A percentile compares a stretch with the other conserved stretches of the same genome.
These are phyloP conservation scores for Drosophila neonasuta DNA, from an alignment of 2,888 invertebrate genomes.

Conservation along the genomic window DNA sequence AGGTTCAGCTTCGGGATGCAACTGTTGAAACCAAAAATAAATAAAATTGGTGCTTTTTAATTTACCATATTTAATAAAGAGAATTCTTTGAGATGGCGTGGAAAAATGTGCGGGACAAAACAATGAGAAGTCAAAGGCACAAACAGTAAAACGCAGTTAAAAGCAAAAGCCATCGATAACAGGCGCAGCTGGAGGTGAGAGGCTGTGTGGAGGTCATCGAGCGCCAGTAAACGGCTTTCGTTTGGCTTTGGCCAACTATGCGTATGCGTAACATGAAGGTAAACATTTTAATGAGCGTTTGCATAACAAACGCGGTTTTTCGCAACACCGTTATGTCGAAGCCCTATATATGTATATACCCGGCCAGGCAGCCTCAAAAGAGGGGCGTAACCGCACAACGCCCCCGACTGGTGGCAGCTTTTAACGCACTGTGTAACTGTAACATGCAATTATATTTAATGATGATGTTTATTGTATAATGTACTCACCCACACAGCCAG, in stretches of 20 bases:
- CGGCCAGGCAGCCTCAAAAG: constrained; percentile 5
- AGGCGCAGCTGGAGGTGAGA: not conserved
- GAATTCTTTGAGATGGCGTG: too few species aligned
- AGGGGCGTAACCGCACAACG: constrained; percentile 23
- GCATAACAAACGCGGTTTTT: constrained; percentile 73
- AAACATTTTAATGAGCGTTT: constrained; percentile 74
- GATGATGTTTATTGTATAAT: constrained; percentile 72
- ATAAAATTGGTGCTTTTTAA: too few species aligned
- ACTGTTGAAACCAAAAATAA: too few species aligned
- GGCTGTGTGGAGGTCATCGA: constrained; percentile 3
- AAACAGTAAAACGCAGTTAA: constrained; percentile 5
- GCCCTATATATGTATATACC: not conserved
- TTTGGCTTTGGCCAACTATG: constrained; percentile 54
- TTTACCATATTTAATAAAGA: too few species aligned
- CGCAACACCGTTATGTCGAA: constrained; percentile 27
- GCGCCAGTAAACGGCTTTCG: constrained; percentile 29
- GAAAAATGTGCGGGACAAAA: too few species aligned
- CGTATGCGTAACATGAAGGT: constrained; percentile 63
- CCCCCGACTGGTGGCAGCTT: constrained; percentile 42
- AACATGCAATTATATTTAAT: constrained; percentile 75
- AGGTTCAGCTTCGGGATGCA: not conserved
- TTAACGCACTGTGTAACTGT: constrained; percentile 66
- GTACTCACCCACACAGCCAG: constrained; percentile 36
- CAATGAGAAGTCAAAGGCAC: too few species aligned
- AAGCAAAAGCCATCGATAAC: constrained; percentile 11